Evolutionary conservation across 2,797 vertebrate species (phyloP).

Genomic region (Falco columbarius): DNA sequence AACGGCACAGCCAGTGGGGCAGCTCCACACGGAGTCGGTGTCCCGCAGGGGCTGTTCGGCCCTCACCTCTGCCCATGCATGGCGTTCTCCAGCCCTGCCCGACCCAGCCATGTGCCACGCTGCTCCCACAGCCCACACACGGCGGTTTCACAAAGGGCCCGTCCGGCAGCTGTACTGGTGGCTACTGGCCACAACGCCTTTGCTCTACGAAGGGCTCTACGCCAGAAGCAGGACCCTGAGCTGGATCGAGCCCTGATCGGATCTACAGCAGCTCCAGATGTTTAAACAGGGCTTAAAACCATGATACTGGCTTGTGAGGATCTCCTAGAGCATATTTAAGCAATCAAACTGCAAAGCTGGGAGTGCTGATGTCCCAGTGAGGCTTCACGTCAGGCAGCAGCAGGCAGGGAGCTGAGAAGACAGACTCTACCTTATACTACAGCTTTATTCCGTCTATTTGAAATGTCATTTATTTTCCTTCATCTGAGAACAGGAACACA

Average conservation of each 20-base stretch:
- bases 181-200: fast-evolving
- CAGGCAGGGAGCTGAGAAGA: not conserved
- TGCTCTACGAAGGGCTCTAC: not conserved
- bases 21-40: not conserved
- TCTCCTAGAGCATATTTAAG: not conserved
- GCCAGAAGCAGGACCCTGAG: not conserved
- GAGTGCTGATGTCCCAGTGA: fast-evolving
- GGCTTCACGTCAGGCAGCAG: not conserved
- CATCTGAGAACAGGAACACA: not conserved
- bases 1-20: not conserved
- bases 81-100: not conserved
- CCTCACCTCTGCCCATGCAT: not conserved
- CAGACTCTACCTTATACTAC: not conserved
- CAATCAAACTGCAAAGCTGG: not conserved
- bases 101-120: fast-evolving
- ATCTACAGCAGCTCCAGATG: not conserved
- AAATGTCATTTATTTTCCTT: not conserved
- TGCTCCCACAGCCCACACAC: not conserved
- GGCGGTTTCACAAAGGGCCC: not conserved
- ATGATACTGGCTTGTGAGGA: fast-evolving
- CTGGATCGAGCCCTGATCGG: not conserved
- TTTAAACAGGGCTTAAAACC: not conserved
- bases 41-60: fast-evolving
- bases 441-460: not conserved
- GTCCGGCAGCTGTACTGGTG: fast-evolving